Evolutionary conservation across 2,113 vertebrate genomes (phyloP).

Genomic region (Gavialis gangeticus): DNA sequence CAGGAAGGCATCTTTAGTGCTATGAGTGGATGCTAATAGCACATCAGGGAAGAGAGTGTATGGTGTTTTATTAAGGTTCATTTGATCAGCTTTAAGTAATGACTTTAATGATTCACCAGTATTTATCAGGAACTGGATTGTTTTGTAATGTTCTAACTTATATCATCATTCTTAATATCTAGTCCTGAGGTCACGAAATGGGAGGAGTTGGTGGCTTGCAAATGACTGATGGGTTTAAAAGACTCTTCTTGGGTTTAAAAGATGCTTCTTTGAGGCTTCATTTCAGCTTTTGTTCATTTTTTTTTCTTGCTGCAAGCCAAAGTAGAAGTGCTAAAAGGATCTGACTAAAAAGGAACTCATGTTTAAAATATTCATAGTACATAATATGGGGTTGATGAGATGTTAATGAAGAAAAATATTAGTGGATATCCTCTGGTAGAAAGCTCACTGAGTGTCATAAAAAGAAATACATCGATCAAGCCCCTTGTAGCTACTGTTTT

Average conservation of each 20-base stretch:
- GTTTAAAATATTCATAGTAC: constrained; percentile 3
- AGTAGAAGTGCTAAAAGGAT: not conserved
- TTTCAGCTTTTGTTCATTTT: not conserved
- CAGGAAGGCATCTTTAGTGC: not conserved
- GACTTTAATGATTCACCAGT: constrained; percentile 28
- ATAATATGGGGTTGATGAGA: constrained; percentile 6
- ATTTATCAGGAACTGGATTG: constrained; percentile 22
- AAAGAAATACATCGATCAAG: not conserved
- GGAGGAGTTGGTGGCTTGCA: not conserved
- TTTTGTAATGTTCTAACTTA: constrained; percentile 2
- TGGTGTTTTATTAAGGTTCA: not conserved
- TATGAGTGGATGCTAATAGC: not conserved
- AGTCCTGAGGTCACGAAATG: not conserved
- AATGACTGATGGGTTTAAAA: not conserved
- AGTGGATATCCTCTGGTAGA: not conserved
- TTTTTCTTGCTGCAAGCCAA: not conserved
- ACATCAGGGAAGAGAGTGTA: not conserved
- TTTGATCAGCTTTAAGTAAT: constrained; percentile 36
- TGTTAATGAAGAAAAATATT: constrained; percentile 13
- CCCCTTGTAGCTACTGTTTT: not conserved
- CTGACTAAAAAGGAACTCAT: not conserved
- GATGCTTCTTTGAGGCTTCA: not conserved
- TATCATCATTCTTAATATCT: not conserved
- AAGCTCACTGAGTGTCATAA: not conserved
- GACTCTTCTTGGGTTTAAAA: not conserved